phyloP scores from a whole-genome alignment of 2,888 invertebrate genomes.

The Aquatica leii region DNA sequence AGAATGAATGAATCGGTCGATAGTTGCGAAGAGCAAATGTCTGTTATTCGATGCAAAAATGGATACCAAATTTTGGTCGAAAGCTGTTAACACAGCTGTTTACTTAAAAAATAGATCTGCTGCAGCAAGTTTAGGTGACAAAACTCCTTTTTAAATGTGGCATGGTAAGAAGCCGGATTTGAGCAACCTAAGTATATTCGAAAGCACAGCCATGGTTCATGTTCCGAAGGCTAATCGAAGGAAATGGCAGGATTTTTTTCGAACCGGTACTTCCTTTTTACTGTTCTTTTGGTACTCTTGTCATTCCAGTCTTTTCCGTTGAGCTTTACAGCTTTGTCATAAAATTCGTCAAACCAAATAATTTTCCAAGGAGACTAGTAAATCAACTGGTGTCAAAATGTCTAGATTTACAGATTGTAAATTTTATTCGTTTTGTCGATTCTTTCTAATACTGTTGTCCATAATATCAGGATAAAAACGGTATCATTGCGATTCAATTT shows the following conservation, averaged over 20 bases:
- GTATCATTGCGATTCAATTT: background rate
- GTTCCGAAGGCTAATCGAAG: too few relatives aligned
- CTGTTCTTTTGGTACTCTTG: too few relatives aligned
- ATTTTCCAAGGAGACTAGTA: background rate
- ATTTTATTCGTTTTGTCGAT: background rate
- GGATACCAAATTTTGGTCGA: conserved; percentile 49
- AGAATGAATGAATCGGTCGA: conserved; percentile 45
- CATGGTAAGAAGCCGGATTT: too few relatives aligned
- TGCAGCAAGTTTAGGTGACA: conserved; percentile 37
- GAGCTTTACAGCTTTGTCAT: too few relatives aligned
- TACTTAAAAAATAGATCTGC: conserved; percentile 49
- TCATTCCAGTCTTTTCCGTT: too few relatives aligned
- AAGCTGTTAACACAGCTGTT: conserved; percentile 50
- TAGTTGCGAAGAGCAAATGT: conserved; percentile 48
- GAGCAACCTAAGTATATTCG: too few relatives aligned
- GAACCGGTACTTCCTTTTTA: too few relatives aligned
- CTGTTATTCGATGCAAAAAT: conserved; percentile 47
- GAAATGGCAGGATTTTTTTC: too few relatives aligned
- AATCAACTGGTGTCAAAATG: background rate
- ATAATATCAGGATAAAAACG: background rate
- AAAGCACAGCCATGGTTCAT: too few relatives aligned
- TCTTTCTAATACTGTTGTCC: background rate
- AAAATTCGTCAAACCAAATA: too few relatives aligned
- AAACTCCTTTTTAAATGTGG: conserved; percentile 44
- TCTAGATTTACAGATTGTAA: background rate